Base-by-base conservation (phyloP, 2,113 vertebrate genomes). In the Acrocephalus kingi region DNA sequence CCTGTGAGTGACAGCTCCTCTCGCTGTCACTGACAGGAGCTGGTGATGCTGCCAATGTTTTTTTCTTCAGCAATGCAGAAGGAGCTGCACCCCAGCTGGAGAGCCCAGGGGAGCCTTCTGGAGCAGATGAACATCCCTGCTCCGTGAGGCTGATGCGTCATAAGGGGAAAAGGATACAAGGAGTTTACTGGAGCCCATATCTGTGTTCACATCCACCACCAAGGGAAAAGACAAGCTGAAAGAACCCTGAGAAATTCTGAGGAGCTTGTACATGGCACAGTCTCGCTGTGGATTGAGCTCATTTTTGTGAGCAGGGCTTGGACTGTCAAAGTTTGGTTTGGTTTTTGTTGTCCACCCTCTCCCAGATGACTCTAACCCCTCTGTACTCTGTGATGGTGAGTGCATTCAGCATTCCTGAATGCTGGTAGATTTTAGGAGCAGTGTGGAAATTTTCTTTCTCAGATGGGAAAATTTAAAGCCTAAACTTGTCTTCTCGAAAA, bases 351-450 rank as follows among this genome's bases (percentile, higher is more conserved):
- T 86, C 58, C 31, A 27, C 16, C 7, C 59, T 71, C 46, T 84
- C 84, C 12, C 46, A 54, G 11, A 4, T 76, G 66, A 55, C 12
- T 78, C 45, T 9, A 21, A 9, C 31, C 17, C 20, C 73, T 71
- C 0, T 78, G 37, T 56, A 41, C 52, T 74, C 45, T 1, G 0
- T 49, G 51, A 81, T 21, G 35, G 8, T 0, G 1, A 31, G 14
- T 67, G 25, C 51, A 58, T 80, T 27, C 51, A 49, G 21, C 28
- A 89, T 25, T 25, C 51, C n/a, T 64, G 54, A 69, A 69, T 19
- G 37, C 28, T 74, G 66, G 8, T 39, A 84, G 56, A 89, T 72
- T 75, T 87, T 64, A 93, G 84, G 30, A 89, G 16, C 35, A 39
- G 8, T 11, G 11, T 75, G 66, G 43, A 58, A 55, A 22, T 59